Percentiles rank a stretch among this genome's conserved stretches.
Conservation (phyloP, 2,888 invertebrate genomes). For the Eupithecia tripunctaria region DNA sequence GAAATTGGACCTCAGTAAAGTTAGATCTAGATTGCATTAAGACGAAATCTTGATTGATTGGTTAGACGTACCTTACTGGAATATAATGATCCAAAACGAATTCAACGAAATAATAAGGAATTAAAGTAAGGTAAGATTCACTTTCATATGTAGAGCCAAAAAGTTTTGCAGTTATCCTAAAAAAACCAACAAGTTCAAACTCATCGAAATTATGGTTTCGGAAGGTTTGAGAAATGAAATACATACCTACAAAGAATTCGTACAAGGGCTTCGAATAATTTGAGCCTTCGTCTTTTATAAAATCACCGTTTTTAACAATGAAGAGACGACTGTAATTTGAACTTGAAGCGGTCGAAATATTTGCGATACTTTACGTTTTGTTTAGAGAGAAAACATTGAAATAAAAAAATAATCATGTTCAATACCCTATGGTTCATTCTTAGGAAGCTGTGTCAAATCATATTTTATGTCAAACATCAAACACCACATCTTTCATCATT, state of each 20-base stretch:
- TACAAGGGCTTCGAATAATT: background rate
- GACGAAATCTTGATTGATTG: background rate
- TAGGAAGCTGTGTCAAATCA: no score
- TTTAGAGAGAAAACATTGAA: no score
- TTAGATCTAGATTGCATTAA: background rate
- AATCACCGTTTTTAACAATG: background rate
- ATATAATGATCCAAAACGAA: background rate
- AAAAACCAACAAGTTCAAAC: background rate
- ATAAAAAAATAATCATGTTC: no score
- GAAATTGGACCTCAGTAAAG: no score
- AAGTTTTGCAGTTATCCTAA: background rate
- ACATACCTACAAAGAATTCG: background rate
- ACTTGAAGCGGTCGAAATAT: no score
- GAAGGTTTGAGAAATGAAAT: background rate
- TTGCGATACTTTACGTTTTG: no score
- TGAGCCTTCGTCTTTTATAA: background rate
- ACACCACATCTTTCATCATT: no score
- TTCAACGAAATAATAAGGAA: background rate
- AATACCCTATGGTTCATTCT: no score
- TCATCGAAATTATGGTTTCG: background rate
- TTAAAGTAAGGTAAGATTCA: background rate
- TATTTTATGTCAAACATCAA: no score
- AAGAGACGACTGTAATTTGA: no score
- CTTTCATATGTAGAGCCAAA: background rate
- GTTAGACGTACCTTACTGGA: background rate